phyloP scores from a whole-genome alignment of 2,797 vertebrate genomes.

The Paedocypris micromegethes region DNA sequence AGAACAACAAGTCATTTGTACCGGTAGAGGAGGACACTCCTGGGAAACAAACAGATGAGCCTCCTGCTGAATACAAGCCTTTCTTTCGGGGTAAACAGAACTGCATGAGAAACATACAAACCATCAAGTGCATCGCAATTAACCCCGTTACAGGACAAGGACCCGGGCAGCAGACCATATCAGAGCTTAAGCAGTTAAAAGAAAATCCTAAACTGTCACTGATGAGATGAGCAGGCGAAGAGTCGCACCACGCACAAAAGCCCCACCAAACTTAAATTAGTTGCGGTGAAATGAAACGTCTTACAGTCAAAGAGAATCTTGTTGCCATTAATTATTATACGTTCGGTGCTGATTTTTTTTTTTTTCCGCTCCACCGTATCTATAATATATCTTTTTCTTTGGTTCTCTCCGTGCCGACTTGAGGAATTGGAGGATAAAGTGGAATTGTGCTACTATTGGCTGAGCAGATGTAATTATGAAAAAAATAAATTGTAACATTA shows the following conservation, averaged over 20 bases:
- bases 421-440: too few species aligned
- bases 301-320: too few species aligned
- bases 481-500: too few species aligned
- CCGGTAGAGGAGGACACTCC: slow-evolving; percentile 84
- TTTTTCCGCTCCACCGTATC: too few species aligned
- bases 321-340: too few species aligned
- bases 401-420: too few species aligned
- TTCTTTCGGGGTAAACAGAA: slow-evolving; percentile 82
- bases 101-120: slow-evolving; percentile 85
- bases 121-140: slow-evolving; percentile 75
- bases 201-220: slow-evolving; percentile 21
- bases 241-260: not conserved
- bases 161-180: slow-evolving; percentile 16
- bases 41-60: slow-evolving; percentile 90
- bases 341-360: too few species aligned
- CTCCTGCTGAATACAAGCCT: slow-evolving; percentile 78
- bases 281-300: too few species aligned
- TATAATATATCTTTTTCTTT: too few species aligned
- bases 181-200: slow-evolving; percentile 30
- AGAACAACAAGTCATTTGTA: slow-evolving; percentile 87
- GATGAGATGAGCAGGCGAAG: not conserved
- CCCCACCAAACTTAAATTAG: too few species aligned
- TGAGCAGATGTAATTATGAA: too few species aligned
- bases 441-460: too few species aligned
- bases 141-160: slow-evolving; percentile 60